Percentiles rank a stretch among this genome's conserved stretches.
Evolutionary conservation across 2,888 invertebrate genomes (phyloP).

Genomic region (Nebria salina): DNA sequence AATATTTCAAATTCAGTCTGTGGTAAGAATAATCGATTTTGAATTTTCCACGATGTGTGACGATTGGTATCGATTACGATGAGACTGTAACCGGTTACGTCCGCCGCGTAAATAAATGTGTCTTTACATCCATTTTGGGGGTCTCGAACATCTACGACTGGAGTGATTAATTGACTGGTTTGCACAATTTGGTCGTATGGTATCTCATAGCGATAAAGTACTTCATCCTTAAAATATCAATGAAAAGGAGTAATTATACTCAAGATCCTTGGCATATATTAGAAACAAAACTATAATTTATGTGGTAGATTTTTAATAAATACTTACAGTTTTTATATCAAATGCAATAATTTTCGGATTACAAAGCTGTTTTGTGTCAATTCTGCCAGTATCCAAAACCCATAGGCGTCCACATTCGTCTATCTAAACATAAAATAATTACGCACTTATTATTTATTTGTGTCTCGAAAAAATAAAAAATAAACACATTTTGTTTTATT

Average conservation of each 20-base stretch:
- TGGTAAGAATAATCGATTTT: slow-evolving; percentile 73
- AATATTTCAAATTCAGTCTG: slow-evolving; percentile 72
- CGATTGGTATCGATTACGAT: slow-evolving; percentile 71
- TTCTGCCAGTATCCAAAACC: slow-evolving; percentile 76
- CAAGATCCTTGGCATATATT: no score
- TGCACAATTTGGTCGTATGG: slow-evolving; percentile 63
- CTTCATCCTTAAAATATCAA: slow-evolving; percentile 60
- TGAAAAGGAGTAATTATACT: background rate
- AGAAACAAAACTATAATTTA: no score
- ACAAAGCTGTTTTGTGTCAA: slow-evolving; percentile 71
- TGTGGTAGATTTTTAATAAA: no score
- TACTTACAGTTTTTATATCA: slow-evolving; percentile 67
- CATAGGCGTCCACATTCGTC: slow-evolving; percentile 77
- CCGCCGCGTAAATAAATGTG: slow-evolving; percentile 75
- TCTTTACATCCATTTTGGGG: slow-evolving; percentile 64
- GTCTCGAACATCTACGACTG: slow-evolving; percentile 70
- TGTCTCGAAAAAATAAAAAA: no score
- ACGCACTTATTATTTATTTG: no score
- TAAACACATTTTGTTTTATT: no score
- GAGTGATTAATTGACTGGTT: slow-evolving; percentile 71
- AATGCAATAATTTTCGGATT: slow-evolving; percentile 79
- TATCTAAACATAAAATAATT: slow-evolving; percentile 67
- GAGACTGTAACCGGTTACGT: slow-evolving; percentile 71
- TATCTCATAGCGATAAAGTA: slow-evolving; percentile 68
- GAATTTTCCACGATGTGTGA: slow-evolving; percentile 70